Evolutionary conservation across 2,113 vertebrate genomes (phyloP).

Genomic region (Leiothrix lutea): DNA sequence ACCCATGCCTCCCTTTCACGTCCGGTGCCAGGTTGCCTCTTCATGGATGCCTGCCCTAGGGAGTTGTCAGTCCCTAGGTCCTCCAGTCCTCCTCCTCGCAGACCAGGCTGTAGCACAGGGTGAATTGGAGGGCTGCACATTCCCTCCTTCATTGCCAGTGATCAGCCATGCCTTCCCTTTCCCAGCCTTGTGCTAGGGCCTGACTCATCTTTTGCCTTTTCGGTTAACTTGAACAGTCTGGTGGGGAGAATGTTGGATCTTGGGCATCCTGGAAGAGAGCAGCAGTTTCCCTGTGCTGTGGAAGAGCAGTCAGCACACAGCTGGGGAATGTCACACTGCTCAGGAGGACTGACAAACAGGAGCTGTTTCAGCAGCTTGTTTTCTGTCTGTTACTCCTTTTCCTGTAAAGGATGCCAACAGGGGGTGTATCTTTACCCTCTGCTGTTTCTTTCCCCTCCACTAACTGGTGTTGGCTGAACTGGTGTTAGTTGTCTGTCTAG

Average conservation of each 20-base stretch:
- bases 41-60: neutral
- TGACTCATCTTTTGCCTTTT: neutral
- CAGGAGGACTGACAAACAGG: neutral
- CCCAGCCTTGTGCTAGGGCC: neutral
- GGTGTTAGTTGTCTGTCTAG: too few species aligned
- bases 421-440: neutral
- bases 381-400: neutral
- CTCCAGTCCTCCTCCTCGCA: neutral
- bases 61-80: neutral
- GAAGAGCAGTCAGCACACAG: neutral
- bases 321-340: accelerated
- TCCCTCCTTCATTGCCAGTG: neutral
- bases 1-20: too few species aligned
- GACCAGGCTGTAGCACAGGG: neutral
- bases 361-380: neutral
- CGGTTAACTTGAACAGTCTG: neutral
- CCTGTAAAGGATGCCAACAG: neutral
- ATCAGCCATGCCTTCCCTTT: neutral
- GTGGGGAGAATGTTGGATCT: neutral
- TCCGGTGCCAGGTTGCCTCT: neutral
- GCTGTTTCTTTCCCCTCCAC: neutral
- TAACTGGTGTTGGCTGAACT: neutral
- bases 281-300: accelerated
- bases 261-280: neutral
- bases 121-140: neutral